Evolutionary conservation across 2,113 vertebrate genomes (phyloP).

Genomic region (Cynopterus brachyotis): DNA sequence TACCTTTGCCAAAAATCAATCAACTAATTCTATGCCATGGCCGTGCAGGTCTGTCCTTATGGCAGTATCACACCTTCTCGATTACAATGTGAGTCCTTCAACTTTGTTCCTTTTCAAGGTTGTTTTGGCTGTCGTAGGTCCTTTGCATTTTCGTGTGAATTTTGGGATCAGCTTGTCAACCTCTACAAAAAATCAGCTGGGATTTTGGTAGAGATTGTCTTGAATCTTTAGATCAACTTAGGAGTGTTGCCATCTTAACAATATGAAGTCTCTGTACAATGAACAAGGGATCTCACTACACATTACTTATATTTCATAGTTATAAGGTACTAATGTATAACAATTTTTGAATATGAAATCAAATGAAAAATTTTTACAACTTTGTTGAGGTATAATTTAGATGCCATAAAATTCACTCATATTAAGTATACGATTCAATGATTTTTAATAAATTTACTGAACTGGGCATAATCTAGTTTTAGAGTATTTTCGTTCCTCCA

Average conservation of each 20-base stretch:
- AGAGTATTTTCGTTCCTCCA: neutral
- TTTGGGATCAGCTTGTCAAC: neutral
- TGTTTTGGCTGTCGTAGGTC: neutral
- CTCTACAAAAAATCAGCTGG: neutral
- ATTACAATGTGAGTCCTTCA: neutral
- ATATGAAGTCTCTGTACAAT: neutral
- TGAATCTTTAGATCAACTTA: neutral
- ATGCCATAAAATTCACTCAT: slow-evolving; percentile 23
- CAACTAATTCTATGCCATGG: neutral
- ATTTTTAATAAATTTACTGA: slow-evolving; percentile 43
- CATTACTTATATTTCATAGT: neutral
- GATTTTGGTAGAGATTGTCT: neutral
- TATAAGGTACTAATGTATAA: neutral
- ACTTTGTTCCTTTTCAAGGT: neutral
- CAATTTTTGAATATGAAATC: neutral
- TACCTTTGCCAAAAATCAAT: slow-evolving; percentile 5
- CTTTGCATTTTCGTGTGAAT: neutral
- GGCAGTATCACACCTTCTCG: neutral
- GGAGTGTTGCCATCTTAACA: neutral
- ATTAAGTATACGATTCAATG: slow-evolving; percentile 11
- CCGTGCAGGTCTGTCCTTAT: neutral
- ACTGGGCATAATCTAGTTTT: neutral
- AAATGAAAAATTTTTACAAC: slow-evolving; percentile 18
- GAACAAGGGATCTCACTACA: neutral
- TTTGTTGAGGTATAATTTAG: slow-evolving; percentile 26